phyloP scores from a whole-genome alignment of 2,888 invertebrate species.

The Phengaris arion region DNA sequence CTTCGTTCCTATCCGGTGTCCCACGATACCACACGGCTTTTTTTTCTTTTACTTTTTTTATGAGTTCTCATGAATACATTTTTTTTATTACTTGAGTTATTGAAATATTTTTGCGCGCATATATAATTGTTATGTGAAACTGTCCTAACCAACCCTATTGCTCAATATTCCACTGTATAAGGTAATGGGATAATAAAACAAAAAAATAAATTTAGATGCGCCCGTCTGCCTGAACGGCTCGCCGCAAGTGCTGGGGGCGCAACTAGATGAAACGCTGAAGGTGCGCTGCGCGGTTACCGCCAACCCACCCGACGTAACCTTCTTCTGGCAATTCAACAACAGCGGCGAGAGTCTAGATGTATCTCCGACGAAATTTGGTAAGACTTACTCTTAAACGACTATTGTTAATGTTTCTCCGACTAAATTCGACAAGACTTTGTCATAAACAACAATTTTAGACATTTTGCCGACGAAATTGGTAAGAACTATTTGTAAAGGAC shows the following conservation, averaged over 20 bases:
- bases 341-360: constrained; percentile 92
- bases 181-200: background rate
- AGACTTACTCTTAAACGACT: constrained; percentile 32
- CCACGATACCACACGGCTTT: too few relatives aligned
- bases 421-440: too few relatives aligned
- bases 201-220: constrained; percentile 79
- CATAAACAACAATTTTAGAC: too few relatives aligned
- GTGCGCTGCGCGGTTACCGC: constrained; percentile 93
- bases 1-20: too few relatives aligned
- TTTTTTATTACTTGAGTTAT: background rate
- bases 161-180: background rate
- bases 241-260: constrained; percentile 89
- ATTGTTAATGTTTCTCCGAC: too few relatives aligned
- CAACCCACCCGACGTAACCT: constrained; percentile 90
- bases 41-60: too few relatives aligned
- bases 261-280: constrained; percentile 88
- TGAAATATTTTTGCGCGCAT: background rate
- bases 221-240: constrained; percentile 88
- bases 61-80: background rate
- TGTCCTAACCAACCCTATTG: too few relatives aligned
- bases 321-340: constrained; percentile 94
- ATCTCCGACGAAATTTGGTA: constrained; percentile 81
- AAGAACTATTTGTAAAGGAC: too few relatives aligned
- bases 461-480: too few relatives aligned
- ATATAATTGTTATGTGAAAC: background rate